A percentile compares a stretch with the other conserved stretches of the same genome.
These are phyloP conservation scores for Columba livia DNA, from an alignment of 2,113 vertebrate species.

Conservation along the genomic window DNA sequence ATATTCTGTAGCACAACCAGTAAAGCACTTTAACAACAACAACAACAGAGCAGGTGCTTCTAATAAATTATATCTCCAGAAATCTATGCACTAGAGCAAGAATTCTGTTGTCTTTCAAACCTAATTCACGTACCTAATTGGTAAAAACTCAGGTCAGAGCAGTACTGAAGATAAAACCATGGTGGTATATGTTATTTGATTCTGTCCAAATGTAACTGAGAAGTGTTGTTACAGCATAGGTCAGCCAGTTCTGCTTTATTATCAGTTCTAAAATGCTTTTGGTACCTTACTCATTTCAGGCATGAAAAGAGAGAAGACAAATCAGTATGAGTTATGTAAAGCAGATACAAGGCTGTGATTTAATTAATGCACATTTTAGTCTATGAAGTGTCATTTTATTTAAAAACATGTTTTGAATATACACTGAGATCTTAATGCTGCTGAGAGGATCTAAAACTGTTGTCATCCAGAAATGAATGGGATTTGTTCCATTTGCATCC, in stretches of 20 bases:
- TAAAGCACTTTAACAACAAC: not conserved
- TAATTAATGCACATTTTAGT: not conserved
- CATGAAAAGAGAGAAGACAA: not conserved
- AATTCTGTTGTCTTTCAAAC: not conserved
- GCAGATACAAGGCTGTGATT: not conserved
- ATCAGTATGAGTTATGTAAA: not conserved
- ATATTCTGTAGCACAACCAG: not conserved
- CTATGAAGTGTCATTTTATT: not conserved
- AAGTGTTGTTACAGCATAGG: not conserved
- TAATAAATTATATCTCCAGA: not conserved
- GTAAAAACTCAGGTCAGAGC: not conserved
- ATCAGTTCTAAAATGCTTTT: not conserved
- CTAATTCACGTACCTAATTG: not conserved
- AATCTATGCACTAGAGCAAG: not conserved
- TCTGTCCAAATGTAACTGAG: not conserved
- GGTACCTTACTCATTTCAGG: not conserved
- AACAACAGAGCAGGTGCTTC: accelerated
- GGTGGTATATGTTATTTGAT: not conserved
- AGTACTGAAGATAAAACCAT: not conserved
- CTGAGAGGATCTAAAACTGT: not conserved
- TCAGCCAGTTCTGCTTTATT: not conserved
- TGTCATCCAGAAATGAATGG: not conserved
- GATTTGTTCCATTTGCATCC: not conserved
- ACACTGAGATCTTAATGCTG: not conserved
- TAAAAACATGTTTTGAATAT: not conserved